These are phyloP conservation scores for Epinephelus coioides DNA, from an alignment of 2,797 vertebrate species.

Conservation along the genomic window DNA sequence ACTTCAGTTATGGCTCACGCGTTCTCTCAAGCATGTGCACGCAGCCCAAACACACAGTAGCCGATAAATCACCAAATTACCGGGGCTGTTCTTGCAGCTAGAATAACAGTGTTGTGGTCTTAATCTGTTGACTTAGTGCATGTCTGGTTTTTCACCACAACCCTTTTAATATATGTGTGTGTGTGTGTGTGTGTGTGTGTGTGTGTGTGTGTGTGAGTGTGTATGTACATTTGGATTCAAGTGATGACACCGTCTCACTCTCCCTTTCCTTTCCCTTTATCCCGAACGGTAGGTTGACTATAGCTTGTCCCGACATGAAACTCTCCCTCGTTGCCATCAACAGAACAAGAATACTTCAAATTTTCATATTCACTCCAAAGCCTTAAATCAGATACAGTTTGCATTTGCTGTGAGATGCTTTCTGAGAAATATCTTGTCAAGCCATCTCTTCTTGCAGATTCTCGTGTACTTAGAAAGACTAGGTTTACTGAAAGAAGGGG, in stretches of 20 bases:
- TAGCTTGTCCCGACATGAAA: constrained; percentile 75
- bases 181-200: too few species aligned
- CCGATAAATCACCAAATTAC: constrained; percentile 67
- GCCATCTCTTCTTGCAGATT: not conserved
- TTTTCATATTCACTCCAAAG: constrained; percentile 36
- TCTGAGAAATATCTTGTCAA: not conserved
- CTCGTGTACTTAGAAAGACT: not conserved
- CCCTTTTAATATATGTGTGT: constrained; percentile 26
- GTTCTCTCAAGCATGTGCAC: constrained; percentile 60
- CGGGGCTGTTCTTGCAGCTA: constrained; percentile 44
- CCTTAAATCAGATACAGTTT: constrained; percentile 9
- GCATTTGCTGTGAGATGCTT: not conserved
- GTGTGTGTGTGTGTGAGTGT: constrained; percentile 24
- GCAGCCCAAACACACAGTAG: constrained; percentile 66
- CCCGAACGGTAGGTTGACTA: constrained; percentile 43
- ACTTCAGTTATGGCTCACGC: constrained; percentile 68
- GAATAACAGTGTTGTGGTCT: constrained; percentile 66
- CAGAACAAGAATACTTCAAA: constrained; percentile 37
- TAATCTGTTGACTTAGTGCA: constrained; percentile 77
- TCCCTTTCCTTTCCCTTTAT: constrained; percentile 55
- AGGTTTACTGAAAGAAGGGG: constrained; percentile 1
- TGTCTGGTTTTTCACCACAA: constrained; percentile 55
- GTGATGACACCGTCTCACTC: constrained; percentile 63
- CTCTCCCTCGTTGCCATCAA: constrained; percentile 39
- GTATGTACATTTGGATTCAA: constrained; percentile 48